These are phyloP conservation scores for Peromyscus eremicus DNA, from an alignment of 2,797 vertebrate species.

Conservation along the genomic window DNA sequence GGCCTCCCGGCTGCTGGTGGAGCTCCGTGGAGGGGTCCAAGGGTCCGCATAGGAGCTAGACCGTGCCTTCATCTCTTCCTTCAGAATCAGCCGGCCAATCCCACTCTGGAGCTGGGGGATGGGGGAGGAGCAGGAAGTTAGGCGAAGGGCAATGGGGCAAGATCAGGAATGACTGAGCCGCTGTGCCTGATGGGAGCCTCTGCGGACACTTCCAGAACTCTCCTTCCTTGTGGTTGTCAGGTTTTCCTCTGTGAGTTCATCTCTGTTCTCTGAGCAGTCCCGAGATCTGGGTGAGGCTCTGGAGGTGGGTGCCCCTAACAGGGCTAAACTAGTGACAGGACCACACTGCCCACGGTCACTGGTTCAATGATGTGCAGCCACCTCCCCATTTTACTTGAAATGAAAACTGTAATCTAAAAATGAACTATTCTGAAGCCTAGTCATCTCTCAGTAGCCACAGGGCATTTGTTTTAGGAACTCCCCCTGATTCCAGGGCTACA, in stretches of 20 bases:
- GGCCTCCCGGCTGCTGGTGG: constrained; percentile 95
- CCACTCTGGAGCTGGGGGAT: constrained; percentile 94
- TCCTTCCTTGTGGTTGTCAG: background rate
- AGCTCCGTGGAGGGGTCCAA: constrained; percentile 95
- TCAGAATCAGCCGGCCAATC: constrained; percentile 97
- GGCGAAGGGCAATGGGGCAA: background rate
- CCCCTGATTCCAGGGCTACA: background rate
- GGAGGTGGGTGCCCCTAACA: background rate
- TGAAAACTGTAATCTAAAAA: background rate
- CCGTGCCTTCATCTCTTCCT: constrained; percentile 99
- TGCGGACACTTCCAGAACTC: background rate
- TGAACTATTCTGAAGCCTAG: background rate
- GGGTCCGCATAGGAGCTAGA: constrained; percentile 94
- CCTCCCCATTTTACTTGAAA: background rate
- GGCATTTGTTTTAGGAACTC: background rate
- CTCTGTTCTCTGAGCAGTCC: background rate
- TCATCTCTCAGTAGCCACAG: background rate
- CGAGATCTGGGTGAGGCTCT: background rate
- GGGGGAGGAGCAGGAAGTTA: background rate
- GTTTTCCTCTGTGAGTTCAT: background rate
- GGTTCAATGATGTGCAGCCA: background rate
- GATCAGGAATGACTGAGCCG: background rate
- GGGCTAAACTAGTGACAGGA: background rate
- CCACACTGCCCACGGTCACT: background rate
- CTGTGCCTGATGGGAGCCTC: background rate